These are phyloP conservation scores for Villa cingulata DNA, from an alignment of 2,888 invertebrate genomes.

Conservation along the genomic window DNA sequence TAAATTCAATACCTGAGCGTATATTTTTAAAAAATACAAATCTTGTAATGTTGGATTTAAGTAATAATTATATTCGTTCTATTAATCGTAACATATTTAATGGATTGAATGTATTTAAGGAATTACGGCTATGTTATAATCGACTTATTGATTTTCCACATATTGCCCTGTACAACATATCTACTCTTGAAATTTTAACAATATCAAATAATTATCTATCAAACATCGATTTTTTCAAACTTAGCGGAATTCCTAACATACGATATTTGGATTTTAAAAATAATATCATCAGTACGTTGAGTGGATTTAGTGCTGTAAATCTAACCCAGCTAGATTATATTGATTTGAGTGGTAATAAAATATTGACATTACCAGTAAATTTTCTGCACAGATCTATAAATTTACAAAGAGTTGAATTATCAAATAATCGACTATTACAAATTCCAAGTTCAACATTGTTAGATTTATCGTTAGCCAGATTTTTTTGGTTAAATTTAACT, in stretches of 20 bases:
- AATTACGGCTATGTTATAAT: conserved; percentile 61
- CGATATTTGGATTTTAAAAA: conserved; percentile 58
- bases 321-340: conserved; percentile 58
- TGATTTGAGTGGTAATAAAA: conserved; percentile 60
- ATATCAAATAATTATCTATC: conserved; percentile 53
- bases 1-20: conserved; percentile 52
- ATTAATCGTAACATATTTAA: conserved; percentile 61
- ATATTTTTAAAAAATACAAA: conserved; percentile 67
- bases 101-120: conserved; percentile 59
- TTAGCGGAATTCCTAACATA: conserved; percentile 61
- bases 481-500: conserved; percentile 68
- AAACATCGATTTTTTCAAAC: conserved; percentile 60
- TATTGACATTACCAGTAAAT: conserved; percentile 65
- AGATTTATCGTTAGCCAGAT: conserved; percentile 54
- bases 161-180: conserved; percentile 59
- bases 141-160: conserved; percentile 64
- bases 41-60: conserved; percentile 56
- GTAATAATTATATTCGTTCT: conserved; percentile 51
- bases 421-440: conserved; percentile 63
- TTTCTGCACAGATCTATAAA: conserved; percentile 62
- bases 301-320: conserved; percentile 62
- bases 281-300: conserved; percentile 59
- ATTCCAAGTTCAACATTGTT: conserved; percentile 62
- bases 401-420: conserved; percentile 60
- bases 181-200: conserved; percentile 58